Conservation (phyloP, 2,113 vertebrate genomes). For the Glareola pratincola region DNA sequence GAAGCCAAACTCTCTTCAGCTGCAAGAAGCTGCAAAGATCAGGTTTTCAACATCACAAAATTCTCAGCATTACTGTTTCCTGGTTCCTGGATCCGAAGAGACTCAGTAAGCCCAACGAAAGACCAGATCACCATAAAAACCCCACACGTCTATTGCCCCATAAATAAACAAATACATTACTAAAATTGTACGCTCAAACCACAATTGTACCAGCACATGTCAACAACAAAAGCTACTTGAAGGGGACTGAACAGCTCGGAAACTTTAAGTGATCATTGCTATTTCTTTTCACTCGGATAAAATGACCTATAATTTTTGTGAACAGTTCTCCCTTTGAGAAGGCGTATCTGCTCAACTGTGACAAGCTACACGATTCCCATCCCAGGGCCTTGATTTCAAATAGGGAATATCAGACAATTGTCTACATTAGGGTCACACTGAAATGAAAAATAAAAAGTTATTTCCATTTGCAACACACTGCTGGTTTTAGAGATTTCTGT, state of each 20-base stretch:
- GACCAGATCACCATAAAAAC: background rate
- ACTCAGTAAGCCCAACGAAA: background rate
- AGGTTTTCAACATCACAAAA: background rate
- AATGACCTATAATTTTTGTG: background rate
- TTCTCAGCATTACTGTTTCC: background rate
- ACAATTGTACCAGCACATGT: background rate
- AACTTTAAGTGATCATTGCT: background rate
- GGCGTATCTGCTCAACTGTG: background rate
- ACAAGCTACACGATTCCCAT: background rate
- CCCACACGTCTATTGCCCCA: rapidly evolving
- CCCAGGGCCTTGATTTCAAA: background rate
- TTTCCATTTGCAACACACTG: background rate
- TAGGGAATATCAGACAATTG: background rate
- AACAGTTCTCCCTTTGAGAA: background rate
- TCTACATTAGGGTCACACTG: background rate
- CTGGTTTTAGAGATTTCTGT: background rate
- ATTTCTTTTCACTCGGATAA: background rate
- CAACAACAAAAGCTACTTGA: background rate
- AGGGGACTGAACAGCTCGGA: background rate
- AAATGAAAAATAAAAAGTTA: background rate
- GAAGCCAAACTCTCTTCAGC: background rate
- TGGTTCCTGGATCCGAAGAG: background rate
- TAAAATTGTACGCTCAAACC: background rate
- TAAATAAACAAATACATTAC: background rate
- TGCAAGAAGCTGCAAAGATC: background rate